Percentiles rank a stretch among this genome's conserved stretches.
phyloP scores from a whole-genome alignment of 2,888 invertebrate genomes.

The Loripinus fragilis region DNA sequence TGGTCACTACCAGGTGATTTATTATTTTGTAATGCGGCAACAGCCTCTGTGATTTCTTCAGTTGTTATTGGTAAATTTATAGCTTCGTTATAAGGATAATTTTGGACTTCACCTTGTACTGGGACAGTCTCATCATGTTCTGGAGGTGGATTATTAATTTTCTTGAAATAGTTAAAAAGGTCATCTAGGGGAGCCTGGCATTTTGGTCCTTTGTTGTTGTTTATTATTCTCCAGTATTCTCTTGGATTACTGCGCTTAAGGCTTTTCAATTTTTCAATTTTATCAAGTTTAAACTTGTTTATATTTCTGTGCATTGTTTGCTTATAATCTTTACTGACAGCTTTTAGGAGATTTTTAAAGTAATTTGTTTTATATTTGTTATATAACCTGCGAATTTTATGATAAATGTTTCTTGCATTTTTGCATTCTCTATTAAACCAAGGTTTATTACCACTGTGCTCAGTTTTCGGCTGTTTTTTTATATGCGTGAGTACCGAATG shows the following conservation, averaged over 20 bases:
- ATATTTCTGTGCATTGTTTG: background rate
- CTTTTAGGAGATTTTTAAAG: background rate
- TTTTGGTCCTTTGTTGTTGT: background rate
- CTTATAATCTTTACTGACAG: background rate
- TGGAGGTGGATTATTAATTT: background rate
- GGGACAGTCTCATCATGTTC: background rate
- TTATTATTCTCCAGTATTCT: slow-evolving; percentile 5
- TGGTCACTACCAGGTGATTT: slow-evolving; percentile 13
- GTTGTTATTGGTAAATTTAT: slow-evolving; percentile 10
- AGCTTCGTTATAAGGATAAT: background rate
- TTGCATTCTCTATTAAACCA: slow-evolving; percentile 1
- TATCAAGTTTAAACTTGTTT: background rate
- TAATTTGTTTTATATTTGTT: background rate
- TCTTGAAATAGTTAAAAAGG: background rate
- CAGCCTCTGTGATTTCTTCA: slow-evolving; percentile 1
- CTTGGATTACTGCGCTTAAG: background rate
- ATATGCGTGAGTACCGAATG: too few relatives aligned
- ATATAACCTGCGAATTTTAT: background rate
- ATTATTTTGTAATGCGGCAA: background rate
- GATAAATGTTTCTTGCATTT: background rate
- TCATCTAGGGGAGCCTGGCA: background rate
- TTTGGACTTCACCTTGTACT: background rate
- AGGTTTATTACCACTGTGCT: too few relatives aligned
- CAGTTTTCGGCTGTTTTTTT: too few relatives aligned
- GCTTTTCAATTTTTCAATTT: background rate